Evolutionary conservation across 2,888 invertebrate genomes (phyloP).

Genomic region (Heteromurus nitidus): DNA sequence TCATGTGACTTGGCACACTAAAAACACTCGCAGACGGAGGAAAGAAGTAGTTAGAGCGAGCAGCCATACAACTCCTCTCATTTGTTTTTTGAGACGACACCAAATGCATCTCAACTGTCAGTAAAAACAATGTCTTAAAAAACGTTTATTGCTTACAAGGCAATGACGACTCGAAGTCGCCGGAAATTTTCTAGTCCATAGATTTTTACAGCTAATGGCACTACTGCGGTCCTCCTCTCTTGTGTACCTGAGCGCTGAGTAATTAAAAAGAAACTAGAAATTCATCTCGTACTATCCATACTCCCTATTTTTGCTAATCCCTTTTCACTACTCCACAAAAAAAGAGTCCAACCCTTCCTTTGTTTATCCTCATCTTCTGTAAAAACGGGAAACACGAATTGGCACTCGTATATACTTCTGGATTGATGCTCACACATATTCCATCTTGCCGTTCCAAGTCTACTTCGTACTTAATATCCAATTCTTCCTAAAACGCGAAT

Average conservation of each 20-base stretch:
- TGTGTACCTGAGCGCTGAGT: slow-evolving; percentile 56
- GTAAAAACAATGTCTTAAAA: slow-evolving; percentile 50
- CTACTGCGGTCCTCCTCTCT: slow-evolving; percentile 46
- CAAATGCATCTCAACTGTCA: slow-evolving; percentile 1
- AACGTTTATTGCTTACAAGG: slow-evolving; percentile 14
- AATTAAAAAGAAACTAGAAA: slow-evolving; percentile 56
- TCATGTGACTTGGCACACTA: slow-evolving; percentile 7
- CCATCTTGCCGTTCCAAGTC: no score
- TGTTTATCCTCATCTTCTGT: slow-evolving; percentile 10
- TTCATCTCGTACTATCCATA: slow-evolving; percentile 16
- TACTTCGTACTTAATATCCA: slow-evolving; percentile 8
- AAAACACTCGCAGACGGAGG: no score
- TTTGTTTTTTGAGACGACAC: neutral
- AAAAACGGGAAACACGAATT: slow-evolving; percentile 2
- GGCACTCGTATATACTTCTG: no score
- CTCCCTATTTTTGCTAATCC: slow-evolving; percentile 5
- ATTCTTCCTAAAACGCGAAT: slow-evolving; percentile 12
- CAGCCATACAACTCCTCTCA: no score
- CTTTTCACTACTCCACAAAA: slow-evolving; percentile 5
- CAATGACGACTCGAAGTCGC: slow-evolving; percentile 53
- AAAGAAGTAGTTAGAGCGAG: neutral
- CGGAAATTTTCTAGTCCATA: slow-evolving; percentile 64
- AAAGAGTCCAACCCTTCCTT: slow-evolving; percentile 29
- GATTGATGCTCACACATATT: neutral
- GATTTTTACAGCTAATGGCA: slow-evolving; percentile 58